A percentile compares a stretch with the other conserved stretches of the same genome.
Conservation (phyloP, 1,140 invertebrate species). For the Thaumatotibia leucotreta region DNA sequence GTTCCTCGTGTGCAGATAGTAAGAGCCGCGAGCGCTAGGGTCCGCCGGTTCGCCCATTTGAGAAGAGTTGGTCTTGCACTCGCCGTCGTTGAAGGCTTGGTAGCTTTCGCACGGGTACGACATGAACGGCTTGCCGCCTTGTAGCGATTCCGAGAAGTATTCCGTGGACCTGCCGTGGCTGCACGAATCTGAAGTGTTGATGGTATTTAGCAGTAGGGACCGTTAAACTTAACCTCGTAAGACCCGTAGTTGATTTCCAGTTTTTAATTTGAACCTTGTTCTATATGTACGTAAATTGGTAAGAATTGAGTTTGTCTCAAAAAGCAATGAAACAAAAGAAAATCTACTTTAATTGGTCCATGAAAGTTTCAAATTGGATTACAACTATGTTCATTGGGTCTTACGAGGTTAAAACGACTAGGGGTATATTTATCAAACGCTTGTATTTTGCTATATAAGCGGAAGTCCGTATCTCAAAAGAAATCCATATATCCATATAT, state of each 20-base stretch:
- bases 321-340: too few relatives aligned
- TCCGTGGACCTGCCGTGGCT: constrained; percentile 83
- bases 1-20: constrained; percentile 79
- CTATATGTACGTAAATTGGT: too few relatives aligned
- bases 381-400: too few relatives aligned
- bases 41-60: constrained; percentile 80
- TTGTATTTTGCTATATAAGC: too few relatives aligned
- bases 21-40: constrained; percentile 76
- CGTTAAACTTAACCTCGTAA: not conserved
- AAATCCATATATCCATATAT: too few relatives aligned
- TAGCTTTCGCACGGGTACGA: constrained; percentile 79
- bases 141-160: constrained; percentile 84
- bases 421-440: too few relatives aligned
- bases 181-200: constrained; percentile 79
- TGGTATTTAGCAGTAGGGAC: not conserved
- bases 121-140: constrained; percentile 75
- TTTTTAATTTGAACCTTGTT: too few relatives aligned
- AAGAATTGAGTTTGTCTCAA: not conserved
- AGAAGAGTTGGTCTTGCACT: constrained; percentile 72
- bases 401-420: too few relatives aligned
- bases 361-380: too few relatives aligned
- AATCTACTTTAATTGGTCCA: too few relatives aligned
- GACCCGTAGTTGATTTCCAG: too few relatives aligned
- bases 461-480: too few relatives aligned
- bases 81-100: constrained; percentile 76